Conservation (phyloP, 2,888 invertebrate genomes). For the Pollenia griseotomentosa region DNA sequence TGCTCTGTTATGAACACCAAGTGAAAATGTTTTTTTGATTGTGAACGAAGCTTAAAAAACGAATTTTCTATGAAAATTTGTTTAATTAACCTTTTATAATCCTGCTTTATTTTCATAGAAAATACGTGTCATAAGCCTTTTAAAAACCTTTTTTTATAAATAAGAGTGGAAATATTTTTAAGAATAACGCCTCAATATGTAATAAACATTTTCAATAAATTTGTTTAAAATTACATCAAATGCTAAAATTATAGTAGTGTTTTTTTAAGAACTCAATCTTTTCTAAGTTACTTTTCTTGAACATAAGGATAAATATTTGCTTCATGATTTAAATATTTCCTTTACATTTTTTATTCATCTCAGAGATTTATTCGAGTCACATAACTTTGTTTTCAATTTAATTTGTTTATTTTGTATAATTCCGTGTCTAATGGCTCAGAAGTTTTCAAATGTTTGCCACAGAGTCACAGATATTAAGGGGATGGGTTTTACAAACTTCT, state of each 20-base stretch:
- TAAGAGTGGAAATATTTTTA: no score
- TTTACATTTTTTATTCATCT: neutral
- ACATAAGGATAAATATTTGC: neutral
- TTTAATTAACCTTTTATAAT: no score
- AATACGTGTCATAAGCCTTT: no score
- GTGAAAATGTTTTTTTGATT: no score
- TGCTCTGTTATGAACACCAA: no score
- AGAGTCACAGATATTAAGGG: neutral
- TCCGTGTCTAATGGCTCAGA: constrained; percentile 28
- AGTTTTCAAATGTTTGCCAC: constrained; percentile 17
- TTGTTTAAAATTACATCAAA: neutral
- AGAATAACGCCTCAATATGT: no score
- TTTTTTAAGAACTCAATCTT: neutral
- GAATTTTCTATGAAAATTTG: no score
- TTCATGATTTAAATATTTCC: neutral
- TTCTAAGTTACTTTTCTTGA: neutral
- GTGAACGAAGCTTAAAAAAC: no score
- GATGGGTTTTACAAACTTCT: neutral
- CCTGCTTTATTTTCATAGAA: no score
- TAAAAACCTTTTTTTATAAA: no score
- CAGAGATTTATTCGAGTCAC: constrained; percentile 39
- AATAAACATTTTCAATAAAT: no score
- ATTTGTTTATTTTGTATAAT: constrained; percentile 30
- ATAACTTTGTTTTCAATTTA: constrained; percentile 39
- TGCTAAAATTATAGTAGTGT: neutral